phyloP scores from a whole-genome alignment of 2,888 invertebrate genomes.

The Gibbula magus region DNA sequence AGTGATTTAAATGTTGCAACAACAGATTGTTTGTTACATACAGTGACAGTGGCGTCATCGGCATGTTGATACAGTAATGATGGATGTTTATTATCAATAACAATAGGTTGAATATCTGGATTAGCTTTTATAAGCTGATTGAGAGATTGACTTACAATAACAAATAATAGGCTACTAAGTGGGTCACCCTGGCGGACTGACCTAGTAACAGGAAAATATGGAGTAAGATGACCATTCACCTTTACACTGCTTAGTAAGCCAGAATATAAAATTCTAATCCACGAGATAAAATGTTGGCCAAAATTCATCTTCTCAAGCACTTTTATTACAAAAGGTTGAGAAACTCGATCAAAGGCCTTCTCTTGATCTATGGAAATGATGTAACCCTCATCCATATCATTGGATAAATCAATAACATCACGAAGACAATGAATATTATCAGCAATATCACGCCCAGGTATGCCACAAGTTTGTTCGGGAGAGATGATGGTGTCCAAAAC shows the following conservation, averaged over 20 bases:
- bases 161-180: not conserved
- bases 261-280: not conserved
- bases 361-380: not conserved
- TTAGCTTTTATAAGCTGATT: too few species aligned
- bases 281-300: not conserved
- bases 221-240: not conserved
- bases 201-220: not conserved
- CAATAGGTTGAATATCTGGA: too few species aligned
- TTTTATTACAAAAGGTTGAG: not conserved
- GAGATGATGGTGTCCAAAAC: not conserved
- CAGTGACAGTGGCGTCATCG: too few species aligned
- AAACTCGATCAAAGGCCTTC: not conserved
- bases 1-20: too few species aligned
- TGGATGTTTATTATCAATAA: too few species aligned
- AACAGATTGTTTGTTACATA: too few species aligned
- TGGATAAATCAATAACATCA: not conserved
- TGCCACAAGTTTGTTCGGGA: not conserved
- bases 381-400: not conserved
- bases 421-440: not conserved
- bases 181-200: constrained; percentile 27
- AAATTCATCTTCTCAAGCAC: not conserved
- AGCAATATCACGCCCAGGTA: not conserved
- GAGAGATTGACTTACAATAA: too few species aligned
- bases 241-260: not conserved
- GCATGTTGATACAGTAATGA: too few species aligned